A percentile compares a stretch with the other conserved stretches of the same genome.
Conservation (phyloP, 2,888 invertebrate genomes). For the Neocrepidodera transversa region DNA sequence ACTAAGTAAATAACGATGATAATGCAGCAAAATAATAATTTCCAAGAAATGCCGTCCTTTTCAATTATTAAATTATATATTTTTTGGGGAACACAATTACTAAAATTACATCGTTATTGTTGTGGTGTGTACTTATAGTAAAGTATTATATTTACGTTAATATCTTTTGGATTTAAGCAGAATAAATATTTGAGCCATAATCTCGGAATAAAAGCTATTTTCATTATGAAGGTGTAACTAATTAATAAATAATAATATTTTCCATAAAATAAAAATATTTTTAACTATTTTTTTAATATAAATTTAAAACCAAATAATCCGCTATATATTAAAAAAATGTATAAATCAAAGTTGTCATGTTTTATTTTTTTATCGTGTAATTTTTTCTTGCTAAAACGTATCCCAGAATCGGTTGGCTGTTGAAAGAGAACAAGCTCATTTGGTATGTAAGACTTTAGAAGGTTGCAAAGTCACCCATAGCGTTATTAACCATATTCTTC, state of each 20-base stretch:
- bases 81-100: slow-evolving; percentile 10
- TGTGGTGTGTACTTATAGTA: not conserved
- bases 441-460: not conserved
- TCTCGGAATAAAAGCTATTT: no score
- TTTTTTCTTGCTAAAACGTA: not conserved
- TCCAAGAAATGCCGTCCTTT: not conserved
- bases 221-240: no score
- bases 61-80: not conserved
- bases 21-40: slow-evolving; percentile 8
- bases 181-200: no score
- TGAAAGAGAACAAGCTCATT: not conserved
- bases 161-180: no score
- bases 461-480: slow-evolving; percentile 1
- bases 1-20: slow-evolving; percentile 9
- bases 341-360: no score
- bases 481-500: slow-evolving; percentile 1
- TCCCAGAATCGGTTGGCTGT: not conserved
- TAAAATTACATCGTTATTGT: not conserved
- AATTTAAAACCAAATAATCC: no score
- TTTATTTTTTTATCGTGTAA: no score
- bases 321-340: no score
- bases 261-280: no score
- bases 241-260: no score
- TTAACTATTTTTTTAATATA: no score
- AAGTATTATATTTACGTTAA: not conserved